Evolutionary conservation across 1,140 invertebrate species (phyloP).

Genomic region (Propsilocerus akamusi): DNA sequence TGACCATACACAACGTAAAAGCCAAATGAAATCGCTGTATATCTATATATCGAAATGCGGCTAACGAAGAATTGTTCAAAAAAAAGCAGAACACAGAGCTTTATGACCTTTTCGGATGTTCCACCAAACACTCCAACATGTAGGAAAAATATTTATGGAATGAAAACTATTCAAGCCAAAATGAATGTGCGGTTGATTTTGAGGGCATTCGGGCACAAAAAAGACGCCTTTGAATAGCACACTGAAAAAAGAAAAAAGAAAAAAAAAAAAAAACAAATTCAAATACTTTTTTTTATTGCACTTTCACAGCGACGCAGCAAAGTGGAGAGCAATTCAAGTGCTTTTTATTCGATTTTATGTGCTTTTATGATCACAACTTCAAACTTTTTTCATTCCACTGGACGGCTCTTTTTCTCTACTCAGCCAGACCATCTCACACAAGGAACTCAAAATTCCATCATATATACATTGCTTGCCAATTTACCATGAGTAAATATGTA

Average conservation of each 20-base stretch:
- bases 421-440: not conserved
- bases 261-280: not conserved
- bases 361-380: not conserved
- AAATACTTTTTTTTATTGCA: constrained; percentile 2
- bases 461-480: constrained; percentile 1
- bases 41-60: not conserved
- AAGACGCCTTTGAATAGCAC: not conserved
- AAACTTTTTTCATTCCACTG: not conserved
- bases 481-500: not conserved
- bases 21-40: constrained; percentile 1
- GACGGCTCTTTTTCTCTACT: not conserved
- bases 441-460: not conserved
- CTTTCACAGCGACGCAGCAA: too few species aligned
- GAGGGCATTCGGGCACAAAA: not conserved
- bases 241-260: too few species aligned
- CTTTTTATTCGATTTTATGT: not conserved
- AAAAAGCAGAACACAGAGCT: too few species aligned
- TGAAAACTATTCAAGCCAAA: constrained; percentile 3
- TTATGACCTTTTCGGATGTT: not conserved
- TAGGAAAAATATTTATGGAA: not conserved
- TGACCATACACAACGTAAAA: not conserved
- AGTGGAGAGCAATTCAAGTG: too few species aligned
- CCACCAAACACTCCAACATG: not conserved
- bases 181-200: constrained; percentile 2
- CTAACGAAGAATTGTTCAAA: constrained; percentile 1